Evolutionary conservation across 2,888 invertebrate species (phyloP).

Genomic region (Trypoxylon attenuatum): DNA sequence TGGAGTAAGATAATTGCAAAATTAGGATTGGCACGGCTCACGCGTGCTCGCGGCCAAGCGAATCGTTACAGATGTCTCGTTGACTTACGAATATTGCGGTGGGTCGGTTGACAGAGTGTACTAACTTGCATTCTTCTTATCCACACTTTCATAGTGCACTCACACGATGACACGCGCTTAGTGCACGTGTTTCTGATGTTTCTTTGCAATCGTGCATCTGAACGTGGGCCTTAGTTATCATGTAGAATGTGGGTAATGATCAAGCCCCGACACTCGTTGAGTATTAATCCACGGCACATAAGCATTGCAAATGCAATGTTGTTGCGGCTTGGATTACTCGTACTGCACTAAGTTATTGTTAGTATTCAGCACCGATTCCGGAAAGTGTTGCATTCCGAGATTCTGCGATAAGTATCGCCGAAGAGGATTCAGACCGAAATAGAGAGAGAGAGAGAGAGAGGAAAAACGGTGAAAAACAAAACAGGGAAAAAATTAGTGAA

Average conservation of each 20-base stretch:
- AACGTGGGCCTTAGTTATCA: slow-evolving; percentile 5
- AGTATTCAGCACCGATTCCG: not conserved
- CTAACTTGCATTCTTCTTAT: no score
- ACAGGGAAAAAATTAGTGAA: no score
- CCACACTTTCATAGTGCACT: no score
- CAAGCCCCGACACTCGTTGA: not conserved
- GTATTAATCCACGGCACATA: slow-evolving; percentile 2
- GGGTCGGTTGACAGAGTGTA: not conserved
- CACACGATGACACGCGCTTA: no score
- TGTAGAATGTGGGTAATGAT: not conserved
- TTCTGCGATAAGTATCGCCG: not conserved
- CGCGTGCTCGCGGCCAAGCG: slow-evolving; percentile 5
- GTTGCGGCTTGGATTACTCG: not conserved
- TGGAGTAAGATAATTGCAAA: slow-evolving; percentile 19
- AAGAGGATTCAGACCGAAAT: not conserved
- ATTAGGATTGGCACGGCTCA: slow-evolving; percentile 24
- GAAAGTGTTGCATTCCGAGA: not conserved
- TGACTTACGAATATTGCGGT: not conserved
- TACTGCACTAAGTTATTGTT: not conserved
- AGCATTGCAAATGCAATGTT: not conserved
- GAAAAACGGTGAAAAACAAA: no score
- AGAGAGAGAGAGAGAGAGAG: no score
- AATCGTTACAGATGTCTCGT: not conserved
- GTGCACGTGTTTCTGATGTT: no score
- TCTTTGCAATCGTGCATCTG: not conserved